Percentiles rank a stretch among this genome's conserved stretches.
These are phyloP conservation scores for Clostera curtula DNA, from an alignment of 2,888 invertebrate species.

Conservation along the genomic window DNA sequence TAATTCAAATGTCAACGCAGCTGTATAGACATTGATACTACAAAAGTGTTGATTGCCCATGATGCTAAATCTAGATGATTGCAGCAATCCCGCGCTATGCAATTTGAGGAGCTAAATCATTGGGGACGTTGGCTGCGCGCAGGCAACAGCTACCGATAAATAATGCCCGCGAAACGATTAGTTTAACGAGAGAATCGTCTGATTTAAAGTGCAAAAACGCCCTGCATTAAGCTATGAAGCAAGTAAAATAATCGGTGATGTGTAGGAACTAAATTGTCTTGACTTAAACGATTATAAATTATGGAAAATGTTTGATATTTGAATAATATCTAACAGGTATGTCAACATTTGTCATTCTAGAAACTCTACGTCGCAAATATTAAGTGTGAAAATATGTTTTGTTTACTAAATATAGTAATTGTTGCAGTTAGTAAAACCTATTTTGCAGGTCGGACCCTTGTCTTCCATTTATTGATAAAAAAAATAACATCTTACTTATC, in stretches of 20 bases:
- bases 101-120: slow-evolving; percentile 71
- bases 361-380: too few species aligned
- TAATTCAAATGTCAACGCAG: not conserved
- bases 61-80: slow-evolving; percentile 44
- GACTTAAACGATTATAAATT: too few species aligned
- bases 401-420: too few species aligned
- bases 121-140: slow-evolving; percentile 31
- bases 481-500: too few species aligned
- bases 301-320: too few species aligned
- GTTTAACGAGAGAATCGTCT: slow-evolving; percentile 56
- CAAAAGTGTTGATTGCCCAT: slow-evolving; percentile 36
- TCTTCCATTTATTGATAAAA: too few species aligned
- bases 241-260: slow-evolving; percentile 20
- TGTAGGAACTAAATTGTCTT: too few species aligned
- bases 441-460: too few species aligned
- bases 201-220: slow-evolving; percentile 35
- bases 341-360: too few species aligned
- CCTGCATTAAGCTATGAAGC: slow-evolving; percentile 42
- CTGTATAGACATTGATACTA: slow-evolving; percentile 9
- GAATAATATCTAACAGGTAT: too few species aligned
- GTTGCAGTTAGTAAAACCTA: too few species aligned
- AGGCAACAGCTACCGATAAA: slow-evolving; percentile 64
- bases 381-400: too few species aligned
- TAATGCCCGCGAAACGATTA: slow-evolving; percentile 57
- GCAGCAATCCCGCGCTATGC: slow-evolving; percentile 49